Evolutionary conservation across 2,888 invertebrate species (phyloP).

Genomic region (Tubulanus polymorphus): DNA sequence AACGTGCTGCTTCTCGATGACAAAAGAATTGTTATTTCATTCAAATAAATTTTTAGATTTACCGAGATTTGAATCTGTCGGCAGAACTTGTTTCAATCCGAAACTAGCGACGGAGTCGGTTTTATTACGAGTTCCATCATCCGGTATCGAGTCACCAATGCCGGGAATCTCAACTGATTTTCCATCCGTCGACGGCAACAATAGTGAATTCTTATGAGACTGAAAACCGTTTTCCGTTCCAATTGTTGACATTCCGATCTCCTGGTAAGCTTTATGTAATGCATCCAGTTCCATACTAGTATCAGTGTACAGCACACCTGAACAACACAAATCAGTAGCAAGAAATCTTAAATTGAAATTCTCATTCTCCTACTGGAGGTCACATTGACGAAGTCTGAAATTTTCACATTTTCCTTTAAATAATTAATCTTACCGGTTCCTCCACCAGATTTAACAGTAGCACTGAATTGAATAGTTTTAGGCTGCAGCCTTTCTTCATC

Average conservation of each 20-base stretch:
- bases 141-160: not conserved
- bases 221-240: not conserved
- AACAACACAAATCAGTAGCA: not conserved
- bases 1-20: too few relatives aligned
- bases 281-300: conserved; percentile 47
- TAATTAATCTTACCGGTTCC: not conserved
- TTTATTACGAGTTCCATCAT: too few relatives aligned
- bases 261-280: conserved; percentile 37
- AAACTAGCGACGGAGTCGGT: not conserved
- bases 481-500: too few relatives aligned
- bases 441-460: too few relatives aligned
- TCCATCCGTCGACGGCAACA: not conserved
- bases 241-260: conserved; percentile 33
- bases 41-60: too few relatives aligned
- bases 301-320: conserved; percentile 41
- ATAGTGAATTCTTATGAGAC: not conserved
- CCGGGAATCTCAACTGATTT: not conserved
- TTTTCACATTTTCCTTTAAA: not conserved
- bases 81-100: not conserved
- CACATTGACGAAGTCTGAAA: too few relatives aligned
- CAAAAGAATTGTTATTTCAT: too few relatives aligned
- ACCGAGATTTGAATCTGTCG: too few relatives aligned
- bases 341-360: too few relatives aligned
- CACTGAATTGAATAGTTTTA: too few relatives aligned
- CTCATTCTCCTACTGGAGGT: too few relatives aligned